Evolutionary conservation across 2,888 invertebrate genomes (phyloP), one percentile per base, ranked within the genome.

Genomic region (Drosophila mulleri): DNA sequence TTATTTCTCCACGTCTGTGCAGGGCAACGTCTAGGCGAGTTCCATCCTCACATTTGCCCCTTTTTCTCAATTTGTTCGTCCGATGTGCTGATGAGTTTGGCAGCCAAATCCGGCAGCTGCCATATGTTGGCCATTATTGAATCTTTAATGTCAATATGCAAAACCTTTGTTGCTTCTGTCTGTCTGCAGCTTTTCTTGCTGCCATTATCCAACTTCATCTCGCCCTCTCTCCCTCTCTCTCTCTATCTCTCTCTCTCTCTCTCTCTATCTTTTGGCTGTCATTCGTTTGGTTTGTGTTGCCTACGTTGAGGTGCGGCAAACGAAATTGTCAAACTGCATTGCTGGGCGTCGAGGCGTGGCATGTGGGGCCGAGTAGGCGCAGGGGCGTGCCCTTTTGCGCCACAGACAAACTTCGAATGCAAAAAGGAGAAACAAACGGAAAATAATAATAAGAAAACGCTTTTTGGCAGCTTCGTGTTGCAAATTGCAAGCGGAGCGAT

Each of bases 91-190:
- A 66, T 80, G 66, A 62, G 76, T 72, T 88, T 88, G 84, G 86
- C 86, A 88, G 81, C 62, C 67, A 66, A 84, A 86, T 80, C 85
- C 86, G 64, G 75, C 75, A 79, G 70, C 78, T 78, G 75, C 67
- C 74, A 75, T 65, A 70, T 79, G 75, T 62, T 72, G 72, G 66
- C 72, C 72, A 81, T 81, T 75, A 86, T 86, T 85, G 83, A 85
- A 85, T 88, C 87, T 85, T 85, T 85, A 85, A 85, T 85, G 88
- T 81, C 87, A 85, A 85, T 88, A 83, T 75, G 72, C 68, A 61
- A 72, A 44, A 29, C 59, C 64, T 67, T 72, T 67, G 58, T 77
- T 67, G 42, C 45, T 67, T 35, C 9, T 48, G 54, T 9, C 47
- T 47, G 37, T 53, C 47, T 52, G 16, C 47, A 39, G 44, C 45